Evolutionary conservation across 2,888 invertebrate species (phyloP), one percentile per base, ranked within the genome.

Genomic region (Vesta saturnalis): DNA sequence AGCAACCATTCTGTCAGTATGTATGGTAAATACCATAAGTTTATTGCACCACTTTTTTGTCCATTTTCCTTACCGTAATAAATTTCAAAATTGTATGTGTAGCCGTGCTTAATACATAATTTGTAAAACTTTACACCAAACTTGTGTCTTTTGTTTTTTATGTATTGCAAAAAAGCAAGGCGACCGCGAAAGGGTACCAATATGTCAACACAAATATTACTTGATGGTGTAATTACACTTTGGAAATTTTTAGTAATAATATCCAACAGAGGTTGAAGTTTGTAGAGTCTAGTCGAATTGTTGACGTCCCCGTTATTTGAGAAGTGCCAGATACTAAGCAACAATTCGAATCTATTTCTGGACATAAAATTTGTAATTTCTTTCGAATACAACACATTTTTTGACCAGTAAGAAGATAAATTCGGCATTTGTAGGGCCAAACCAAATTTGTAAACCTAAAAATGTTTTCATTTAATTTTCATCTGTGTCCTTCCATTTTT

Each of bases 11-110:
- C 73, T 69, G 52, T 65, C 64, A 21, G 60, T 69, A 68, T 80
- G 77, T 64, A 69, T 74, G 49, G 77, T 78, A 15, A 75, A 74
- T 35, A 78, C 68, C 54, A 77, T 63, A 43, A 79, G 69, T 16
- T 79, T 72, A 39, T 78, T 74, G 46, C 78, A 63, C 67, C n/a
- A n/a, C n/a, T 12, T 6, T 5, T 56, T 8, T 56, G 5, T 8
- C 5, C 19, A 6, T 30, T 8, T 54, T 14, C 16, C n/a, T 46
- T 46, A 12, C 56, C 56, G 22, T 8, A 6, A 14, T 56, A 56
- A 22, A 56, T 30, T 23, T 23, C n/a, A 5, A 56, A 15, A 8
- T 56, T 23, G 56, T 56, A 30, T n/a, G 56, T 56, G 22, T 56
- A 56, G 4, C 56, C 56, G 6, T 14, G 12, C 5, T 6, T 14